Evolutionary conservation across 2,888 invertebrate genomes (phyloP), one percentile per base, ranked within the genome.

Genomic region (Limnephilus lunatus): DNA sequence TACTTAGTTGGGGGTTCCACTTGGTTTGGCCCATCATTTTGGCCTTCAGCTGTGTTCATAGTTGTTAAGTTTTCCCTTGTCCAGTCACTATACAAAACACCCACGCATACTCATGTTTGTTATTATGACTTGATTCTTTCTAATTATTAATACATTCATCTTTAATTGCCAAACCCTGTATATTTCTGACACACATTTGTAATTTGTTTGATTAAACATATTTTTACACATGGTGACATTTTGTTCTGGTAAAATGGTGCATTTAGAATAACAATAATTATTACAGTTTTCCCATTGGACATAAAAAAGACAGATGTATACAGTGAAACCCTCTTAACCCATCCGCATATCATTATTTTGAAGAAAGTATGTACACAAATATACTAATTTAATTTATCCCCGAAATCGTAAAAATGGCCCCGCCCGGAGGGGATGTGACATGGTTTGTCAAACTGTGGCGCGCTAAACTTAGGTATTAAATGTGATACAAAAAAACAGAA

Each of bases 11-110:
- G 30, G 82, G 81, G 68, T 68, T 80, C 25, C 25, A 68, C n/a
- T 68, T 25, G 25, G 68, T 68, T 68, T 68, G 68, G 19, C 19
- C 68, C 68, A 44, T 82, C 53, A 31, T 83, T 44, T 91, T 90
- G 91, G 91, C 91, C 92, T 92, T 92, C 86, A 88, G 91, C 91
- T 92, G 92, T 92, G 92, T 92, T 92, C 92, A 91, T 92, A 92
- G 89, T 83, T 53, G 53, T 91, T 92, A 92, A 92, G 89, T 91
- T 92, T 88, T 53, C 85, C 44, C 81, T 32, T 88, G 31, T 68
- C 68, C 88, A 88, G 35, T 80, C 88, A 68, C 68, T 68, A 48
- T 48, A 48, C 35, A 32, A 68, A 31, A 30, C 32, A 44, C 88
- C 53, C 11, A 88, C 48, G n/a, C 85, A 85, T 11, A 86, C 88